Evolutionary conservation across 2,797 vertebrate species (phyloP).

Genomic region (Myioborus miniatus): DNA sequence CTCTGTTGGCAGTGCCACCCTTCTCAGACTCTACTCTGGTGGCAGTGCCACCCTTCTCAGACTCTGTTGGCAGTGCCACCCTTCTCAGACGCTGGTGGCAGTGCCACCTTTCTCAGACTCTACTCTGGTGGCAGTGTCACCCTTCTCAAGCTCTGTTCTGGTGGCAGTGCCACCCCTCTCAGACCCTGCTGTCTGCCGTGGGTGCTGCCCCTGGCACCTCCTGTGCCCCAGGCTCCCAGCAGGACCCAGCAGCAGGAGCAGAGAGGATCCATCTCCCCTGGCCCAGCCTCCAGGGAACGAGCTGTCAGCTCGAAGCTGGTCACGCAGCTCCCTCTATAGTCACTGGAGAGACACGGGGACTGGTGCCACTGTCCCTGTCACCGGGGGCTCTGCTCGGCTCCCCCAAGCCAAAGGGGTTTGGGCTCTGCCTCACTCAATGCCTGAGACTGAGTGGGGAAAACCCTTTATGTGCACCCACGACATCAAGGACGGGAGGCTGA

Average conservation of each 20-base stretch:
- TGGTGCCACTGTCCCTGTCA: background rate
- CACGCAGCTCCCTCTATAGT: conserved; percentile 66
- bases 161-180: background rate
- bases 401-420: background rate
- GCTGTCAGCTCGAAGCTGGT: background rate
- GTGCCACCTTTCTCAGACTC: background rate
- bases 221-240: background rate
- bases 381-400: background rate
- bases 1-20: background rate
- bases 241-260: background rate
- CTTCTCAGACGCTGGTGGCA: background rate
- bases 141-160: background rate
- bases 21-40: too few relatives aligned
- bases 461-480: background rate
- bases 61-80: too few relatives aligned
- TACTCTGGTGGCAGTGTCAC: background rate
- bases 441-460: background rate
- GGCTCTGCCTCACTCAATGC: accelerated
- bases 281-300: background rate
- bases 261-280: background rate
- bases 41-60: too few relatives aligned
- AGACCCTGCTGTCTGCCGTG: accelerated
- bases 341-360: background rate
- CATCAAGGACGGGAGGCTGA: background rate
- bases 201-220: accelerated